phyloP scores from a whole-genome alignment of 2,797 vertebrate species.

The Crocodylus rhombifer region DNA sequence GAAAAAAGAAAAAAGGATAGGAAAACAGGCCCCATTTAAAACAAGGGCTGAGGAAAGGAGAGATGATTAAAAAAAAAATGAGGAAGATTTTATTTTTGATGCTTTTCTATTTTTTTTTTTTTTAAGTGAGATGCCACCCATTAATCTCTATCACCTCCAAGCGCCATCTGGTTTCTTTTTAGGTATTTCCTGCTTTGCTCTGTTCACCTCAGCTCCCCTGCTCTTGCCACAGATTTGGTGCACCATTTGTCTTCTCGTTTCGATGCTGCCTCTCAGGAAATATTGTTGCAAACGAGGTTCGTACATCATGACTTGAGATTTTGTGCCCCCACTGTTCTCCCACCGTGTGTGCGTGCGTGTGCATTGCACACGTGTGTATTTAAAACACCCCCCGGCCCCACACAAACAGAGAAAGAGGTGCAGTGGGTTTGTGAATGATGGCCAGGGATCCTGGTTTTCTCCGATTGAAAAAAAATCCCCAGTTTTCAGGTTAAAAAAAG shows the following conservation, averaged over 20 bases:
- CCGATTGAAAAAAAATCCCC: too few relatives aligned
- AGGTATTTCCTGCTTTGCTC: conserved; percentile 49
- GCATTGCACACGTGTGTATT: neutral
- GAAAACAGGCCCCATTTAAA: conserved; percentile 35
- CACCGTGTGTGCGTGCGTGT: neutral
- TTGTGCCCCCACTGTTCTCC: conserved; percentile 11
- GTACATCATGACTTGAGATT: conserved; percentile 32
- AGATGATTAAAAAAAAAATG: neutral
- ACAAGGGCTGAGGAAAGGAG: neutral
- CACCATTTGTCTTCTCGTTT: conserved; percentile 70
- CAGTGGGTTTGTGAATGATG: conserved; percentile 65
- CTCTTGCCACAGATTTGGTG: neutral
- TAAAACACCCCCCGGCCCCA: too few relatives aligned
- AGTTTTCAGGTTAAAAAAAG: too few relatives aligned
- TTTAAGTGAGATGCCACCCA: conserved; percentile 38
- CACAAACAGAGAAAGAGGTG: neutral
- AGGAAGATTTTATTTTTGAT: neutral
- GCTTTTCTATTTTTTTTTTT: neutral
- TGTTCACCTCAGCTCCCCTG: conserved; percentile 36
- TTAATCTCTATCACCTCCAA: conserved; percentile 54
- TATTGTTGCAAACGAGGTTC: conserved; percentile 45
- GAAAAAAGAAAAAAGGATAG: neutral
- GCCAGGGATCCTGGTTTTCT: too few relatives aligned
- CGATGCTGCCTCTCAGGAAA: conserved; percentile 74
- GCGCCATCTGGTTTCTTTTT: conserved; percentile 65